Evolutionary conservation across 2,113 vertebrate species (phyloP), one percentile per base, ranked within the genome.

Genomic region (Spizaetus ornatus): DNA sequence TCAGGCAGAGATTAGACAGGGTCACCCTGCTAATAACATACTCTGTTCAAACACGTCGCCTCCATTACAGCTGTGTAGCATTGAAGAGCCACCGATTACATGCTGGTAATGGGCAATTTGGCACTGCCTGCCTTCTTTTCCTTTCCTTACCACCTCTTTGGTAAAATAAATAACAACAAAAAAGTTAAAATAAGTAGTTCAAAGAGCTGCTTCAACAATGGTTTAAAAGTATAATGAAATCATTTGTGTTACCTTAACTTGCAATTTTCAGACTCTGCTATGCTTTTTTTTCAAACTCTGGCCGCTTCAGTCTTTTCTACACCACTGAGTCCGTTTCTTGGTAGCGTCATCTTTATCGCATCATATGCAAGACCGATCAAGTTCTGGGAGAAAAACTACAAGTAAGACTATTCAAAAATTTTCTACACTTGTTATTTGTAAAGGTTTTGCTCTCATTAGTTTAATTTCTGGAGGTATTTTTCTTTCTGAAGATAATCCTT

Each of bases 331-430:
- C 99, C 99, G 0, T 99, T 99, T 96, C 98, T 99, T 27, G 99
- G 99, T 63, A 99, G 99, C 4, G 99, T 99, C 96, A 99, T 99
- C 97, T 99, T 99, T 96, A 98, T 99, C 61, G 99, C 99, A 9
- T 99, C 99, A 0, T 99, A 99, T 2, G 99, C 98, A 48, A 98
- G 99, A 80, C 99, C 99, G 3, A 90, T 99, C 93, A 99, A 99
- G 96, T 99, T 99, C 98, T 99, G 99, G 99, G 99, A 99, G 97
- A 98, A 99, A 86, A 99, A 99, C 97, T 99, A 99, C 98, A 99
- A 99, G 99, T 99, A 99, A 99, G 99, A 82, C 19, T 80, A 31
- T 82, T 82, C 18, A 69, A 56, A 88, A 52, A 20, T 86, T 61
- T 63, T 85, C 43, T 88, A 9, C 6, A 26, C 5, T 45, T 86